These are phyloP conservation scores for Luffia ferchaultella DNA, from an alignment of 2,888 invertebrate species.

Conservation along the genomic window DNA sequence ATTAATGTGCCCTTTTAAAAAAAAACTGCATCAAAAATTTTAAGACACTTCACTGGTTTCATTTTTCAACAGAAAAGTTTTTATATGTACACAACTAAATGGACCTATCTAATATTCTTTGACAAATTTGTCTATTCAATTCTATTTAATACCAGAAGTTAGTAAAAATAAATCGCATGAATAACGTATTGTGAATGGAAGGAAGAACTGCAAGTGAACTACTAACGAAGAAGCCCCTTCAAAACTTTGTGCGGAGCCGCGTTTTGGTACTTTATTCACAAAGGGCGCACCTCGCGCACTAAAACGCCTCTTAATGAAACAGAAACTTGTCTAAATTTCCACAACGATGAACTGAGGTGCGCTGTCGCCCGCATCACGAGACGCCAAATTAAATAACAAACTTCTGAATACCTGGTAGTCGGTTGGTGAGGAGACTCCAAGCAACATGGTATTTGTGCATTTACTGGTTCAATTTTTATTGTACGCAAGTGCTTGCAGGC, in stretches of 20 bases:
- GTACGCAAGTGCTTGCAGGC: slow-evolving; percentile 43
- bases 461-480: slow-evolving; percentile 42
- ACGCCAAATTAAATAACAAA: slow-evolving; percentile 60
- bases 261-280: slow-evolving; percentile 38
- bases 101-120: too few relatives aligned
- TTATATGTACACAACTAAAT: too few relatives aligned
- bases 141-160: not conserved
- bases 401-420: slow-evolving; percentile 20
- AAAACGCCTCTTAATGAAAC: slow-evolving; percentile 55
- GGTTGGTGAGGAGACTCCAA: slow-evolving; percentile 19
- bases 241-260: slow-evolving; percentile 47
- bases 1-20: too few relatives aligned
- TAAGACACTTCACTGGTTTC: too few relatives aligned
- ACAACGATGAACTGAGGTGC: slow-evolving; percentile 40
- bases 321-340: slow-evolving; percentile 57
- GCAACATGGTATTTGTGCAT: slow-evolving; percentile 9
- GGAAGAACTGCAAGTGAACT: slow-evolving; percentile 40
- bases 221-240: slow-evolving; percentile 50
- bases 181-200: slow-evolving; percentile 14
- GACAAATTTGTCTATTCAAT: too few relatives aligned
- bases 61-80: too few relatives aligned
- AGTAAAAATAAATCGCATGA: not conserved
- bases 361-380: slow-evolving; percentile 43
- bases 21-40: too few relatives aligned
- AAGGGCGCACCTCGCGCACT: slow-evolving; percentile 43